Base-by-base conservation (phyloP, 1,140 invertebrate genomes). In the Leptonema lineaticorne region DNA sequence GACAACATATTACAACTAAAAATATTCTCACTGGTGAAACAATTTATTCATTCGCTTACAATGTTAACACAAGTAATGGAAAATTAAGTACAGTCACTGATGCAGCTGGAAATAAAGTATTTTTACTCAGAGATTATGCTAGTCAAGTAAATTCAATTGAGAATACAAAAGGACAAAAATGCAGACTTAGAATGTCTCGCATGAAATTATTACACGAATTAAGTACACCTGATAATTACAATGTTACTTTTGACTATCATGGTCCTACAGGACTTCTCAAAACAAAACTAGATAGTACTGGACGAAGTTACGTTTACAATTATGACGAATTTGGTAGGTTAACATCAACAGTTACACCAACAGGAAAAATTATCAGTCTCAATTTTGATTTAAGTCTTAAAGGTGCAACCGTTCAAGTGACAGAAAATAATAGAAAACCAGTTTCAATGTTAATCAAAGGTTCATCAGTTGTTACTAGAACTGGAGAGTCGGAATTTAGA, bases 241-340 rank as follows among this genome's bases (percentile, higher is more conserved):
- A 95, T 73, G 88, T 93, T 0, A 94, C 92, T 0, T 96, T 97
- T 76, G 94, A 95, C 70, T 98, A 98, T 78, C 90, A 96, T 73
- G 90, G 91, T 1, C 90, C 91, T 0, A 92, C 90, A 1, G 96
- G 95, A 0, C 81, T 99, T 22, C 77, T 99, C 9, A 92, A 93
- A 73, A 91, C 91, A 0, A 93, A 94, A 77, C 83, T 93, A 37
- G 94, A 96, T 75, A 94, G 92, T 28, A 92, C 93, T 3, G 96
- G 95, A 1, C 85, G 94, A 63, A 93, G 92, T 60, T 96, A 94
- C 75, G 92, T 96, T 1, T 99, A 98, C 78, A 92, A 94, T 75
- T 99, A 97, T 75, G 95, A 98, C 76, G 92, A 94, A 75, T 97
- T 96, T 78, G 96, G 96, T 11, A 86, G 96, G 71, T 81, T 98